Evolutionary conservation across 2,113 vertebrate genomes (phyloP).

Genomic region (Microcebus ravelobensis): DNA sequence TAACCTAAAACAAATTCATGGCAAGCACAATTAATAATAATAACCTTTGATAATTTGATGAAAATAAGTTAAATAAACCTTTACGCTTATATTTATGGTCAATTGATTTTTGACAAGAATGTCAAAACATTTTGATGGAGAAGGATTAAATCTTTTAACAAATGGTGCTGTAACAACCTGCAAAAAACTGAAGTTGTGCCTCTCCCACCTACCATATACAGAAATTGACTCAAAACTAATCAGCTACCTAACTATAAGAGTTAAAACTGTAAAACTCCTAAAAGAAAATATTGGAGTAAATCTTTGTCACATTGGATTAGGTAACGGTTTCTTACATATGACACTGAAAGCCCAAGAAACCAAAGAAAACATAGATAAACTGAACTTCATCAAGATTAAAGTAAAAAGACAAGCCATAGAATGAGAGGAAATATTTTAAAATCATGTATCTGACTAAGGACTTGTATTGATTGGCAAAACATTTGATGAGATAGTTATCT

Average conservation of each 20-base stretch:
- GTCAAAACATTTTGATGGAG: not conserved
- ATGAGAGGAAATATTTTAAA: conserved; percentile 18
- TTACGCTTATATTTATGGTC: conserved; percentile 25
- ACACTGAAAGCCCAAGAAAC: not conserved
- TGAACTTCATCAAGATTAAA: conserved; percentile 1
- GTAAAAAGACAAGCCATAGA: not conserved
- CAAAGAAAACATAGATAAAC: not conserved
- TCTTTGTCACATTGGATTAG: not conserved
- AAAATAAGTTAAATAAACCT: conserved; percentile 26
- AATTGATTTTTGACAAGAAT: not conserved
- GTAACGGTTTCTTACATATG: not conserved
- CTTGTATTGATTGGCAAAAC: not conserved
- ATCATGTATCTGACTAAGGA: not conserved
- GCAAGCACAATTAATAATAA: not conserved
- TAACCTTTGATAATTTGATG: not conserved
- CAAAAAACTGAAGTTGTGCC: not conserved
- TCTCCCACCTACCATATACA: not conserved
- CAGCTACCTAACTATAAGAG: not conserved
- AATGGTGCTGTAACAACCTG: not conserved
- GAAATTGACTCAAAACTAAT: not conserved
- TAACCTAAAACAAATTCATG: not conserved
- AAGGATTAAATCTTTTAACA: conserved; percentile 17
- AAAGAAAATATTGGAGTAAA: not conserved
- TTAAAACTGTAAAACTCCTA: not conserved
- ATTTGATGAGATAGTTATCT: not conserved